Evolutionary conservation across 2,888 invertebrate species (phyloP).

Genomic region (Periphyllus acericola): DNA sequence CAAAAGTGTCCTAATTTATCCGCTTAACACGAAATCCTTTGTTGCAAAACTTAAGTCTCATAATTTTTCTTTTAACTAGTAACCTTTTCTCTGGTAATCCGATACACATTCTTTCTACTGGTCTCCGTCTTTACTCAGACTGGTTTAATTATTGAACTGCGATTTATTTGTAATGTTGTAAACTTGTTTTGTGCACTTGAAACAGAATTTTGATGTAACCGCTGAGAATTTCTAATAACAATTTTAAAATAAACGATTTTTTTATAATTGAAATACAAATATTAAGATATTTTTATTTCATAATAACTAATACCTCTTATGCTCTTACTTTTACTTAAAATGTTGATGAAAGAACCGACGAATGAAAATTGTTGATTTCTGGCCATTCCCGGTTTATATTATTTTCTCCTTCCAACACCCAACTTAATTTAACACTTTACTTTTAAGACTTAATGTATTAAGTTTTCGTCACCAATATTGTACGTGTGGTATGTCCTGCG

Average conservation of each 20-base stretch:
- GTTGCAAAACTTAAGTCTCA: background rate
- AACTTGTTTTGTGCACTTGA: background rate
- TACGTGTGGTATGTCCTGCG: too few relatives aligned
- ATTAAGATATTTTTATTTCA: background rate
- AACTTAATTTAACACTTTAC: background rate
- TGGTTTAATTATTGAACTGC: background rate
- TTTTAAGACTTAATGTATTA: too few relatives aligned
- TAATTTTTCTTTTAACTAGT: background rate
- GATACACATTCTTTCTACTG: background rate
- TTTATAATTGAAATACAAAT: background rate
- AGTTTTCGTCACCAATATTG: too few relatives aligned
- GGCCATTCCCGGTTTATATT: conserved; percentile 30
- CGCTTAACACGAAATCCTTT: background rate
- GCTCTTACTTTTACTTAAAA: background rate
- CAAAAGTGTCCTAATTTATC: background rate
- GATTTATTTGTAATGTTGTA: background rate
- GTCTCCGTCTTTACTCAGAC: background rate
- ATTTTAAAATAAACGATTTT: background rate
- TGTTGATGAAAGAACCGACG: background rate
- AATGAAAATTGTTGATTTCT: conserved; percentile 26
- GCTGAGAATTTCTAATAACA: background rate
- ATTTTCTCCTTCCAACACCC: background rate
- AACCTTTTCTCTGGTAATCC: background rate
- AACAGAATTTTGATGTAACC: background rate
- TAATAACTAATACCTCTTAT: background rate